Conservation (phyloP, 1,140 invertebrate species). For the Oncopodura yosiiana region DNA sequence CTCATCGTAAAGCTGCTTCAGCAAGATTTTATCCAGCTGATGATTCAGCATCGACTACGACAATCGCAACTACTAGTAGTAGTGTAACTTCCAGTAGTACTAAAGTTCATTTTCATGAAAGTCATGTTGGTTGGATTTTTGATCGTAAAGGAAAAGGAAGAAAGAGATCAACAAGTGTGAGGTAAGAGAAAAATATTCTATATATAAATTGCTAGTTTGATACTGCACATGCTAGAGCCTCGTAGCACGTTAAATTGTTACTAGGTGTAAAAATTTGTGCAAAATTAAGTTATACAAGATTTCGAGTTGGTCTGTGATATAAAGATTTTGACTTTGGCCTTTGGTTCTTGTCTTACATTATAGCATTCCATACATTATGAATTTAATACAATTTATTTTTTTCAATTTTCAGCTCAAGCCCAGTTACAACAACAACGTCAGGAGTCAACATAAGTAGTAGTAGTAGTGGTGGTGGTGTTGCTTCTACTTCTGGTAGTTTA, state of each 20-base stretch:
- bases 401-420: constrained; percentile 3
- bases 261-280: constrained; percentile 32
- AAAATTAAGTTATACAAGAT: constrained; percentile 14
- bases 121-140: constrained; percentile 95
- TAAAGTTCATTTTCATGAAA: constrained; percentile 66
- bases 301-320: constrained; percentile 12
- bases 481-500: constrained; percentile 38
- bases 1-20: constrained; percentile 6
- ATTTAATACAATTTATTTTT: too few species aligned
- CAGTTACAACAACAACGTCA: too few species aligned
- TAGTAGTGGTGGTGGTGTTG: constrained; percentile 54
- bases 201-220: background rate
- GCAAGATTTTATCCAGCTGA: constrained; percentile 29
- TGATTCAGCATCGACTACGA: background rate
- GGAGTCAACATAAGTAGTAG: background rate
- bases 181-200: constrained; percentile 34
- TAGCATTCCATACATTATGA: too few species aligned
- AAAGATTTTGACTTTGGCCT: constrained; percentile 14
- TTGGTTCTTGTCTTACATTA: constrained; percentile 9
- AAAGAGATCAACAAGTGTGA: constrained; percentile 60
- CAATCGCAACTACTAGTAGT: too few species aligned
- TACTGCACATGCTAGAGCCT: constrained; percentile 33
- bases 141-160: constrained; percentile 73
- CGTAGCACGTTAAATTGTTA: constrained; percentile 10
- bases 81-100: too few species aligned